Evolutionary conservation across 2,113 vertebrate genomes (phyloP).

Genomic region (Himantopus leucocephalus): DNA sequence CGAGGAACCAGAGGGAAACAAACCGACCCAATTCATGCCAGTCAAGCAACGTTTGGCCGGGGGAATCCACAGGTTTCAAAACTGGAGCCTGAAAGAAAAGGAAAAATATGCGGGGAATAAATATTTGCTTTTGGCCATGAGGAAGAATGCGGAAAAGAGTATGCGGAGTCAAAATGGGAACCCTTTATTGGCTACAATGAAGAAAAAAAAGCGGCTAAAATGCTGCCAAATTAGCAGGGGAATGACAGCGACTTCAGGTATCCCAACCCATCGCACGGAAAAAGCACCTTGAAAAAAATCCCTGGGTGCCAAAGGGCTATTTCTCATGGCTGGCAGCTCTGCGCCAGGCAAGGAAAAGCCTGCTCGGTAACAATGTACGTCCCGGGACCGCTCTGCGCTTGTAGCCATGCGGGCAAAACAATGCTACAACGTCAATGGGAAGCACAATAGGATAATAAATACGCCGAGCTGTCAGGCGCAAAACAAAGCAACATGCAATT

Average conservation of each 20-base stretch:
- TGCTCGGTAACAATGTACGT: constrained; percentile 34
- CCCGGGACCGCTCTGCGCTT: constrained; percentile 38
- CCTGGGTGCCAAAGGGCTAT: not conserved
- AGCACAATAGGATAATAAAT: constrained; percentile 67
- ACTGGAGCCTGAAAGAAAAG: constrained; percentile 44
- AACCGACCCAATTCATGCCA: constrained; percentile 19
- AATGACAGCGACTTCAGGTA: not conserved
- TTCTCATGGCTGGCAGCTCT: constrained; percentile 56
- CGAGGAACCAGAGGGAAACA: not conserved
- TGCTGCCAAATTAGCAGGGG: not conserved
- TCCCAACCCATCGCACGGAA: not conserved
- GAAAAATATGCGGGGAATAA: constrained; percentile 71
- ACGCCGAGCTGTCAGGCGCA: constrained; percentile 51
- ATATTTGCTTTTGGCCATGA: constrained; percentile 76
- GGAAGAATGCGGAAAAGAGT: constrained; percentile 66
- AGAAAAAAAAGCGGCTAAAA: not conserved
- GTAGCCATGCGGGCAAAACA: constrained; percentile 57
- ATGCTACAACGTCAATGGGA: constrained; percentile 53
- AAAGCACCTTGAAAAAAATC: not conserved
- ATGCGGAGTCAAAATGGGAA: constrained; percentile 1
- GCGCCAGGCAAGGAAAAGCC: constrained; percentile 60
- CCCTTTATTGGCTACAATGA: constrained; percentile 18
- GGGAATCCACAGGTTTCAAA: constrained; percentile 57
- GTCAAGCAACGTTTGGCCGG: not conserved
- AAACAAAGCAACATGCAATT: constrained; percentile 28